Conservation (phyloP, 1,140 invertebrate genomes). For the Lasaia peninsularis region DNA sequence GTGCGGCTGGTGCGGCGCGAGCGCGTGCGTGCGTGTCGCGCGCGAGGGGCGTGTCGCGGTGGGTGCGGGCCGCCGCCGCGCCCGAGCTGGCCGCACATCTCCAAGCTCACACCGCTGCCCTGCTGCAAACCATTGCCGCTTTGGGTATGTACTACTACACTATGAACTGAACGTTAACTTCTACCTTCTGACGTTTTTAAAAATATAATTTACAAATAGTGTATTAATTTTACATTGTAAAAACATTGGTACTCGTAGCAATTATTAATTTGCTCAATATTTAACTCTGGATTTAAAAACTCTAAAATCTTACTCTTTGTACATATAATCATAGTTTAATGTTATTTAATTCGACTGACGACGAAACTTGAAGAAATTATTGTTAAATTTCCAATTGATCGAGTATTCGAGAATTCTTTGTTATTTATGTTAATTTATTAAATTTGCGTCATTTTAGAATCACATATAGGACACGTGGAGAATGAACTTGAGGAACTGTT, state of each 20-base stretch:
- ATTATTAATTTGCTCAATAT: too few species aligned
- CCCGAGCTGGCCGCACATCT: conserved; percentile 39
- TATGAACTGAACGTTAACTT: too few species aligned
- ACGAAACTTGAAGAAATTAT: too few species aligned
- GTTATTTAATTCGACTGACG: too few species aligned
- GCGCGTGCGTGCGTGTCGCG: neutral
- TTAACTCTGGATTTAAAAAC: too few species aligned
- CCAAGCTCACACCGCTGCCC: conserved; percentile 16
- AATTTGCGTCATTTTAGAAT: conserved; percentile 32
- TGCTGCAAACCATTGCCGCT: conserved; percentile 27
- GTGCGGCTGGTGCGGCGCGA: neutral
- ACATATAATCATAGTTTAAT: too few species aligned
- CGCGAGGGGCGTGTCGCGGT: conserved; percentile 30
- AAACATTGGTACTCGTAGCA: too few species aligned
- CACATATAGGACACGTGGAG: conserved; percentile 26
- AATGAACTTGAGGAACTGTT: conserved; percentile 47
- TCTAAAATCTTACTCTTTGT: too few species aligned
- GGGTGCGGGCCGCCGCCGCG: conserved; percentile 35
- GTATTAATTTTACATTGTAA: too few species aligned
- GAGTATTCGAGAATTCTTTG: neutral
- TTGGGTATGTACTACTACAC: conserved; percentile 28
- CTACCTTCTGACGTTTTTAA: too few species aligned
- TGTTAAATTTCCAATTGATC: too few species aligned
- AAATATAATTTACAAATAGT: too few species aligned
- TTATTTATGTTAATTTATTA: neutral